These are phyloP conservation scores for Nesometra sesokonis DNA, from an alignment of 35 echinoderm and acorn worm genomes.

Conservation along the genomic window DNA sequence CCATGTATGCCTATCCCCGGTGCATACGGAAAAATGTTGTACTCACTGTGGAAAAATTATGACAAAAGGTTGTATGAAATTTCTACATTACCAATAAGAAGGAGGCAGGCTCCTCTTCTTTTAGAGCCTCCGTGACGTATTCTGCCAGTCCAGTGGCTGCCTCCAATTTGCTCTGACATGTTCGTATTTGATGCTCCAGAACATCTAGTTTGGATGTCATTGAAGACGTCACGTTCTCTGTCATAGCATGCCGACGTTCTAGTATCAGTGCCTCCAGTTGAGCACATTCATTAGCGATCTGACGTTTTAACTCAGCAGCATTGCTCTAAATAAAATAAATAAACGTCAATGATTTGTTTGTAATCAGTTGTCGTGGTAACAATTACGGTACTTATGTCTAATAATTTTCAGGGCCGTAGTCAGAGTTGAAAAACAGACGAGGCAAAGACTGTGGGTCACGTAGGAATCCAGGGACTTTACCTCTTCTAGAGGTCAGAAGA, in stretches of 20 bases:
- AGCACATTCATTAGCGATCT: background rate
- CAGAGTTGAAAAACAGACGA: too few relatives aligned
- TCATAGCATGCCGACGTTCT: background rate
- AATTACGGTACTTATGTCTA: too few relatives aligned
- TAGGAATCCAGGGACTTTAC: too few relatives aligned
- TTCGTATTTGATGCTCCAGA: background rate
- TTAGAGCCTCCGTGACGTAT: background rate
- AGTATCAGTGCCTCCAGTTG: background rate
- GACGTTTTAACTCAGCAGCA: background rate
- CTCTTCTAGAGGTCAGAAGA: too few relatives aligned
- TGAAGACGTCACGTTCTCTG: background rate
- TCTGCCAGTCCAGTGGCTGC: background rate
- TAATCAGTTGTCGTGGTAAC: too few relatives aligned
- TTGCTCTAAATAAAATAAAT: background rate
- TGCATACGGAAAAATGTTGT: too few relatives aligned
- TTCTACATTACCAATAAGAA: background rate
- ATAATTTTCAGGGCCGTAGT: too few relatives aligned
- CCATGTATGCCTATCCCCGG: too few relatives aligned
- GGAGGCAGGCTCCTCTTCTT: slow-evolving; percentile 1
- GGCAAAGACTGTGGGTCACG: too few relatives aligned
- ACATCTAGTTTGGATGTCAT: background rate
- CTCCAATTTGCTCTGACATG: background rate
- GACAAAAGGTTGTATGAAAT: too few relatives aligned
- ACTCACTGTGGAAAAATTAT: too few relatives aligned
- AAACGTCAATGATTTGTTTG: too few relatives aligned